Percentiles rank a stretch among this genome's conserved stretches.
These are phyloP conservation scores for Illadopsis cleaveri DNA, from an alignment of 2,113 vertebrate genomes.

Conservation along the genomic window DNA sequence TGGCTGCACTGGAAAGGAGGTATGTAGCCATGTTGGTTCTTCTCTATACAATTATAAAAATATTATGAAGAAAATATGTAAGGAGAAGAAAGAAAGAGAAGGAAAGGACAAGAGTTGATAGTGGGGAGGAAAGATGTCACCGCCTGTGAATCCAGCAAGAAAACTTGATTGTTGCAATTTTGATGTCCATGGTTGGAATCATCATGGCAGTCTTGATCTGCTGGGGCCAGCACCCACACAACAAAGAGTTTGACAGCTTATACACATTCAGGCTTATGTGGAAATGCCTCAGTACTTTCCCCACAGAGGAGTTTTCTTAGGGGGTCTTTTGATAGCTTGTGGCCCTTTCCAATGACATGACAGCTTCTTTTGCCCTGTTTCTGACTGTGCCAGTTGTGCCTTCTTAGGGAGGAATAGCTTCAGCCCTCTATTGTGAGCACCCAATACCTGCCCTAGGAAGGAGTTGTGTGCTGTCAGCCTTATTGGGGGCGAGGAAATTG, in stretches of 20 bases:
- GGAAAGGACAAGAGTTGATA: neutral
- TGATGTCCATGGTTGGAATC: neutral
- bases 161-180: neutral
- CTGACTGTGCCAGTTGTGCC: neutral
- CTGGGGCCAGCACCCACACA: neutral
- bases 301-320: fast-evolving
- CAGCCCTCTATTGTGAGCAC: neutral
- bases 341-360: neutral
- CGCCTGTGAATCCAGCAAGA: fast-evolving
- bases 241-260: neutral
- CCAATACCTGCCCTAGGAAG: neutral
- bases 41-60: neutral
- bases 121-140: neutral
- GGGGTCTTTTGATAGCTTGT: neutral
- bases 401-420: neutral
- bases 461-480: neutral
- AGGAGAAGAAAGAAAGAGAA: neutral
- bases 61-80: neutral
- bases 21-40: neutral
- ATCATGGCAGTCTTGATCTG: neutral
- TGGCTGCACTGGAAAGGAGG: neutral
- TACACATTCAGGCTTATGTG: neutral
- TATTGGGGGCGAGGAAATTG: neutral
- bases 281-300: neutral
- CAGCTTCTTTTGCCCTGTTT: neutral